Evolutionary conservation across 2,888 invertebrate genomes (phyloP).

Genomic region (Archaeoteleia sp.): DNA sequence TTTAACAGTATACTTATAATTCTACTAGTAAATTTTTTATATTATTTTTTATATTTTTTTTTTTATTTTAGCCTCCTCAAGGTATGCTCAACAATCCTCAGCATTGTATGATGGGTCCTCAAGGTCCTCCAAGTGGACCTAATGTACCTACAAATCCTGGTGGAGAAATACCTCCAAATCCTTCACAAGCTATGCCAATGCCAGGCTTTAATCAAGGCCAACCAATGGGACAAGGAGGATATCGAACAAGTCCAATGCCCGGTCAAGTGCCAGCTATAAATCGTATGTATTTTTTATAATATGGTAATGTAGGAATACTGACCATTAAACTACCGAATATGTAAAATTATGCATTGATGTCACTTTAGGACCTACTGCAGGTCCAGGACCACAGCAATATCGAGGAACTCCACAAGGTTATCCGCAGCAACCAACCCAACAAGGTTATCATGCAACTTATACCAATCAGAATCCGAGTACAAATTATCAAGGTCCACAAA

Average conservation of each 20-base stretch:
- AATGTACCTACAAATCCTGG: slow-evolving; percentile 70
- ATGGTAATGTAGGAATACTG: not conserved
- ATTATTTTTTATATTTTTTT: slow-evolving; percentile 7
- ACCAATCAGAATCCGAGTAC: slow-evolving; percentile 77
- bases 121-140: slow-evolving; percentile 71
- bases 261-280: slow-evolving; percentile 76
- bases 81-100: slow-evolving; percentile 75
- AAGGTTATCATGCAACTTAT: slow-evolving; percentile 77
- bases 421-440: slow-evolving; percentile 81
- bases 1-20: slow-evolving; percentile 11
- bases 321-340: too few relatives aligned
- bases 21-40: slow-evolving; percentile 6
- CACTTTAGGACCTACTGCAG: slow-evolving; percentile 74
- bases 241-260: slow-evolving; percentile 78
- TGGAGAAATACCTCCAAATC: slow-evolving; percentile 71
- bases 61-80: slow-evolving; percentile 77
- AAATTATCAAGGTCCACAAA: slow-evolving; percentile 80
- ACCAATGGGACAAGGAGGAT: slow-evolving; percentile 73
- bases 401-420: slow-evolving; percentile 77
- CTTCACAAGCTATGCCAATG: slow-evolving; percentile 72
- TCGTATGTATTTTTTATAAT: slow-evolving; percentile 58
- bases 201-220: slow-evolving; percentile 72
- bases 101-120: slow-evolving; percentile 74
- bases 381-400: slow-evolving; percentile 76
- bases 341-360: not conserved